Base-by-base conservation (phyloP, 2,113 vertebrate species). In the Semnopithecus entellus region DNA sequence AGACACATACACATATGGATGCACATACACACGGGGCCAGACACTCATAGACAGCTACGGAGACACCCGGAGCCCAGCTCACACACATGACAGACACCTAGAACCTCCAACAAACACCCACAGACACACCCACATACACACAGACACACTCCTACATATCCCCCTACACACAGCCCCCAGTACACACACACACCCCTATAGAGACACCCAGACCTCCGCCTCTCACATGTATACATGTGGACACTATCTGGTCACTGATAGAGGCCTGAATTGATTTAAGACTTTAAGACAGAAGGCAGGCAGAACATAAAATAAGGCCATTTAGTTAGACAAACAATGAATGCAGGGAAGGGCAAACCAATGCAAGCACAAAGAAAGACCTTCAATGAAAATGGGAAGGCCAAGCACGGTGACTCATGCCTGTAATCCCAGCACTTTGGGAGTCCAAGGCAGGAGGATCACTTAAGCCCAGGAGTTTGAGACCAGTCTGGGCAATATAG, bases 81-180 rank as follows among this genome's bases (percentile, higher is more conserved):
- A 14, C 22, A 50, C 66, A 73, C 57, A 45, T 2, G 48, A n/a
- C n/a, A 52, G 23, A 91, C 48, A 22, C 52, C 27, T 16, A 72
- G 86, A 30, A 27, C 14, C 18, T 17, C 55, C 17, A 30, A 6
- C 9, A 8, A 23, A n/a, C 14, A 40, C 25, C 82, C 72, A 9
- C 12, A 11, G 12, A n/a, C 8, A 35, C 35, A 75, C 72, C 4
- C 27, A 83, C n/a, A n/a, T 14, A 64, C 5, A 64, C 27, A 64
- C 68, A 92, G 23, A 48, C 45, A 45, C 3, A n/a, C 13, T 30
- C 1, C 3, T 17, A 43, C 43, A 38, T 35, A 18, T 52, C 38
- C 2, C 5, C 43, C 3, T 4, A 0, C 14, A 30, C 76, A 79
- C 6, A 8, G 35, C 16, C n/a, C 52, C 12, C 9, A 18, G 20